Base-by-base conservation (phyloP, 1,140 invertebrate species). In the Agrilus planipennis region DNA sequence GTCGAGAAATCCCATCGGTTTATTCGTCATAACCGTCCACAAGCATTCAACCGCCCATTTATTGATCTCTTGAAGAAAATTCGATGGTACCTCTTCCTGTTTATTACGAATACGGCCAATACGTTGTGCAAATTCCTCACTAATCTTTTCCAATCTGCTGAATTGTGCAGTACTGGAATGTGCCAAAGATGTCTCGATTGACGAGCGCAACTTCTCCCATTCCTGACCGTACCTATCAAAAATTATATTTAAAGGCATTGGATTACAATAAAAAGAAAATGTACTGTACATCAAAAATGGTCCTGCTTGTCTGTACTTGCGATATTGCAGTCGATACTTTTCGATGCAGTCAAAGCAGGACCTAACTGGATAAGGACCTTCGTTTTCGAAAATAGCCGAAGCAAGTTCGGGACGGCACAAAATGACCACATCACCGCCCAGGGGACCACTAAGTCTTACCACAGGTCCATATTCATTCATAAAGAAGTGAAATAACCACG, bases 21-120 rank as follows among this genome's bases (percentile, higher is more conserved):
- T 52, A 31, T 55, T 58, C n/a, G 58, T 44, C 10, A 49, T 47
- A 4, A 57, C 47, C 2, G 50, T 49, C 58, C 66, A 72, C 56
- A 79, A 69, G 56, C 74, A 75, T 59, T 83, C 79, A 47, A 81
- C 65, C 17, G 71, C 63, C 74, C 78, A 77, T 31, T 77, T 76
- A 37, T 72, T 69, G 2, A 80, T 48, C 47, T 77, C 74, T n/a
- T 70, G 64, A 28, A 68, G 60, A 43, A 79, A 71, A 45, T 67
- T 66, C 4, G 52, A 57, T 0, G 70, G 61, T 3, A 78, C 60
- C 53, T 79, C 74, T 28, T 77, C 71, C 48, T 78, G 75, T 42
- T 69, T 63, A 46, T 77, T 78, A 34, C 71, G 60, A 31, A 69
- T 65, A 25, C 49, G 53, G 16, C 53, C 36, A 39, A 71, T 62